phyloP scores from a whole-genome alignment of 1,140 invertebrate species.

The Tyrophagus putrescentiae region DNA sequence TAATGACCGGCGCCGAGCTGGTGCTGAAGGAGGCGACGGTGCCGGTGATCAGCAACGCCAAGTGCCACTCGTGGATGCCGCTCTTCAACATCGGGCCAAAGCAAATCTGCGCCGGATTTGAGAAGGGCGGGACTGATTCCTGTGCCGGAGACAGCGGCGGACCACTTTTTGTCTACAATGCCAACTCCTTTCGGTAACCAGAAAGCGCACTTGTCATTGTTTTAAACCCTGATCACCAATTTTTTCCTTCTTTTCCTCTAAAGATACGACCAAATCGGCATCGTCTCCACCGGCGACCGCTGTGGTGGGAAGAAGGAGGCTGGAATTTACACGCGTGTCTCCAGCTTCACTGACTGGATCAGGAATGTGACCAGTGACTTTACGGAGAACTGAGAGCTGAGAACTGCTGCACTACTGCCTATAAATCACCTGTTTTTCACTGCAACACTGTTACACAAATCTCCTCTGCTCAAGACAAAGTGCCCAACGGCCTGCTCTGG shows the following conservation, averaged over 20 bases:
- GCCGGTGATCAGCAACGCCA: slow-evolving; percentile 20
- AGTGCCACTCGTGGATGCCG: slow-evolving; percentile 21
- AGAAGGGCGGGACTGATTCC: slow-evolving; percentile 29
- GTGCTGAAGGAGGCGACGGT: slow-evolving; percentile 25
- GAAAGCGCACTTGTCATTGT: background rate
- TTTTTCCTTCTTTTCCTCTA: slow-evolving; percentile 34
- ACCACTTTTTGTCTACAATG: slow-evolving; percentile 15
- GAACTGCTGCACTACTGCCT: too few species aligned
- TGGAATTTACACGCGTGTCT: slow-evolving; percentile 64
- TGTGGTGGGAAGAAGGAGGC: slow-evolving; percentile 60
- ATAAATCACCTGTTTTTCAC: too few species aligned
- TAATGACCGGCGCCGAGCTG: slow-evolving; percentile 17
- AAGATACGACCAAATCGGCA: slow-evolving; percentile 38
- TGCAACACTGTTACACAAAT: too few species aligned
- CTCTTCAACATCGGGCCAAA: slow-evolving; percentile 21
- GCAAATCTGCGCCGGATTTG: slow-evolving; percentile 31
- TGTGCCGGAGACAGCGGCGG: slow-evolving; percentile 29
- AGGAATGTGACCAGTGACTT: slow-evolving; percentile 15
- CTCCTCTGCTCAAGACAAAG: too few species aligned
- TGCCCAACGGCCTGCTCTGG: too few species aligned
- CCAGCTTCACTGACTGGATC: slow-evolving; percentile 32
- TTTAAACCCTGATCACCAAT: slow-evolving; percentile 48
- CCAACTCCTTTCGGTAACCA: background rate
- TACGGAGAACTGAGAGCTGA: too few species aligned
- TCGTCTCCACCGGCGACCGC: slow-evolving; percentile 55